Conservation (phyloP, 2,888 invertebrate species). For the Exephanes ischioxanthus region DNA sequence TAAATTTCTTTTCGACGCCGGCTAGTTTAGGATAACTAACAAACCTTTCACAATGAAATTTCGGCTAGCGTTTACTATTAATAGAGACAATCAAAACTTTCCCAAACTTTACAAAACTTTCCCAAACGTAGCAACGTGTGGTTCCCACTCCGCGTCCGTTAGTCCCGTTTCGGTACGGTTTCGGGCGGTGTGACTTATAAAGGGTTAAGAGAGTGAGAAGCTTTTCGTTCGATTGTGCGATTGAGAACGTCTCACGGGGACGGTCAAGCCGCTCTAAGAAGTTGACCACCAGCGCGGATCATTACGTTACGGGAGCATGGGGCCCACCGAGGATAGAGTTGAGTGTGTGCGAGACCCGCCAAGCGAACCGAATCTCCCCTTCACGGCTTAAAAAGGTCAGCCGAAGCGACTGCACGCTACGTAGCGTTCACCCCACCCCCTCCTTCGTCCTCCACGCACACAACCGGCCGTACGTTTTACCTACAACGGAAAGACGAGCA, state of each 20-base stretch:
- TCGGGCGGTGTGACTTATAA: too few relatives aligned
- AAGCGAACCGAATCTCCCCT: constrained; percentile 79
- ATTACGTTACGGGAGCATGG: constrained; percentile 69
- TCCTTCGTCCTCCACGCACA: not conserved
- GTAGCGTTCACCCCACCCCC: not conserved
- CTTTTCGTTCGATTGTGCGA: not conserved
- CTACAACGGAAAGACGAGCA: constrained; percentile 3
- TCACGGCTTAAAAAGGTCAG: constrained; percentile 80
- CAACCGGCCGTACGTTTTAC: not conserved
- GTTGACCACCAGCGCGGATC: constrained; percentile 68
- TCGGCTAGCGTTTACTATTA: too few relatives aligned
- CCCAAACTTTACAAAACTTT: too few relatives aligned
- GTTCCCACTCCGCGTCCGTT: too few relatives aligned
- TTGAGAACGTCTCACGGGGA: not conserved
- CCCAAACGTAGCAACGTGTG: too few relatives aligned
- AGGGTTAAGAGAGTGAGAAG: too few relatives aligned
- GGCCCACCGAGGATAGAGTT: constrained; percentile 57
- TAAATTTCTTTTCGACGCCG: too few relatives aligned
- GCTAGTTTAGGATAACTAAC: too few relatives aligned
- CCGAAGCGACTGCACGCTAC: constrained; percentile 65
- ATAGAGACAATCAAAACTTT: too few relatives aligned
- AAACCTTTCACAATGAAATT: too few relatives aligned
- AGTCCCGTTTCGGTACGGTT: too few relatives aligned
- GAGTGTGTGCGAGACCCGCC: constrained; percentile 70
- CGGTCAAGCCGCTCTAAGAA: constrained; percentile 19